phyloP scores from a whole-genome alignment of 53 echinoderm and acorn worm genomes.

The Apostichopus leukothele region DNA sequence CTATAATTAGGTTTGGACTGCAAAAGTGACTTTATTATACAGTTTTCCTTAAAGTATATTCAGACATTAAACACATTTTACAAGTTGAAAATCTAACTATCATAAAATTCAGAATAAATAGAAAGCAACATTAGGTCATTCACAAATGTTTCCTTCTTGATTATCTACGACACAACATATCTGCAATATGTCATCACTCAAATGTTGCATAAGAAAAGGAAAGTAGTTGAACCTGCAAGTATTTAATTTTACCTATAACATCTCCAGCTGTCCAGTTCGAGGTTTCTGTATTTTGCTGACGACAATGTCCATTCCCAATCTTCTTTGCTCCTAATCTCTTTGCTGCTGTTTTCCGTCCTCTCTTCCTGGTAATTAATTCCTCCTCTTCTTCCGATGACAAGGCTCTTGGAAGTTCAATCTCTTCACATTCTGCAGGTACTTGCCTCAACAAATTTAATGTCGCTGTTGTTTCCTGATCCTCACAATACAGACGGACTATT shows the following conservation, averaged over 20 bases:
- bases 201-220: neutral
- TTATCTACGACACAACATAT: no score
- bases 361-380: slow-evolving; percentile 33
- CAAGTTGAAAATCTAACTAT: no score
- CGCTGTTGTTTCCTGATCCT: neutral
- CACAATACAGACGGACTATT: neutral
- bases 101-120: no score
- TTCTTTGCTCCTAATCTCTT: slow-evolving; percentile 44
- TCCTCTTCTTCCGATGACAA: slow-evolving; percentile 76
- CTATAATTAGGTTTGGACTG: no score
- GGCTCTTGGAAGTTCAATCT: slow-evolving; percentile 89
- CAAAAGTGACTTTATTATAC: no score
- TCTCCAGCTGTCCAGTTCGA: neutral
- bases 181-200: neutral
- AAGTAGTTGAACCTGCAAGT: neutral
- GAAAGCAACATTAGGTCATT: no score
- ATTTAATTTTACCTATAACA: neutral
- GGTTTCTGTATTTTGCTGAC: neutral
- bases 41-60: no score
- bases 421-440: slow-evolving; percentile 37
- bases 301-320: neutral
- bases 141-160: no score
- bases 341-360: slow-evolving; percentile 38
- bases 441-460: neutral
- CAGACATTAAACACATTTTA: no score